Evolutionary conservation across 1,140 invertebrate species (phyloP).

Genomic region (Batillaria attramentaria): DNA sequence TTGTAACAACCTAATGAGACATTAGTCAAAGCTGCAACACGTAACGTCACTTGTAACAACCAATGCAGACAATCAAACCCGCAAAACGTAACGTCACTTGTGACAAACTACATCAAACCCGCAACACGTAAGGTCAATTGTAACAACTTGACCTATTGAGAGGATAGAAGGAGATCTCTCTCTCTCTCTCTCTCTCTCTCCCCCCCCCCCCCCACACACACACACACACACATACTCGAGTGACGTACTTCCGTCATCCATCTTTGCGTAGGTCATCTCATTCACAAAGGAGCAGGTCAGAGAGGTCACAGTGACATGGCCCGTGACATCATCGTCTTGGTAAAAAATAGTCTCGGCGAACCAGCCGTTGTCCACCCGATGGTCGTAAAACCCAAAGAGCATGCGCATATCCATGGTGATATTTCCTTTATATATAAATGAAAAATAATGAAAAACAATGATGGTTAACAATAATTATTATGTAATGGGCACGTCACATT

Average conservation of each 20-base stretch:
- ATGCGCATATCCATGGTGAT: constrained; percentile 17
- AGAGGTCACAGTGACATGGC: constrained; percentile 23
- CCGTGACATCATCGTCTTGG: constrained; percentile 10
- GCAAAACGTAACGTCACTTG: no score
- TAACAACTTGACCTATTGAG: no score
- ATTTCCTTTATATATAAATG: no score
- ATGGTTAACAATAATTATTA: not conserved
- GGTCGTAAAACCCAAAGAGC: constrained; percentile 1
- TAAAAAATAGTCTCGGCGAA: constrained; percentile 20
- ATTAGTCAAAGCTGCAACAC: no score
- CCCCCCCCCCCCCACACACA: no score
- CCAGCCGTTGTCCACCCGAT: not conserved
- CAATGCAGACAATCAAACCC: no score
- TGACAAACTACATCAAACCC: no score
- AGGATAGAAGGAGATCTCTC: no score
- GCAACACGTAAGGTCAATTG: no score
- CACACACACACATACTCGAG: not conserved
- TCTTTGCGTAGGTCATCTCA: constrained; percentile 13
- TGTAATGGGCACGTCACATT: not conserved
- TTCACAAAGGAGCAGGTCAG: constrained; percentile 16
- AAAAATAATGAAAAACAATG: not conserved
- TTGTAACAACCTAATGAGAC: no score
- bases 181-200: no score
- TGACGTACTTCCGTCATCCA: constrained; percentile 14
- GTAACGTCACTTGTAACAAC: no score